Evolutionary conservation across 1,140 invertebrate genomes (phyloP), one percentile per base, ranked within the genome.

Genomic region (Lordiphosa clarofinis): DNA sequence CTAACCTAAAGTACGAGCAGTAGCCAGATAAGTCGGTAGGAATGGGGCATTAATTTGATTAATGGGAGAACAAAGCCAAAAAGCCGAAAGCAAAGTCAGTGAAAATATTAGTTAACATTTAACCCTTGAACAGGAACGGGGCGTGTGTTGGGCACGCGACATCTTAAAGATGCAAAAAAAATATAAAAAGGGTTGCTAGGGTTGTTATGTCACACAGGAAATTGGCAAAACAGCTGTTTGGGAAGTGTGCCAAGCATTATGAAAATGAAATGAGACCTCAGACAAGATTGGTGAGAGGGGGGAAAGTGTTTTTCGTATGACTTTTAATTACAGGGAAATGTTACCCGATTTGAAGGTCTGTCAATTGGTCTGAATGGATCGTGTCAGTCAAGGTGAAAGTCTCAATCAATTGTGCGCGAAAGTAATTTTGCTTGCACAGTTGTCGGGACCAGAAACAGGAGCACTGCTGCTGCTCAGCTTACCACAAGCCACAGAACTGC

Each of bases 311-410:
- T 12, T 31, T 13, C 12, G 10, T 21, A 24, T 71, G 67, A 71
- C 67, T 71, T 71, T 63, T 61, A 44, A 62, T 69, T 61, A 48
- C 46, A 19, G 4, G 21, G 31, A 64, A 64, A 64, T 42, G 60
- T 61, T 68, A 68, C 48, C 64, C 46, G 55, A 47, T 59, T 67
- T 35, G 38, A 55, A 48, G 43, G 37, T 37, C 24, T 71, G 67
- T 71, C 67, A 71, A 53, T 35, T 33, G 7, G 10, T 38, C 10
- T 70, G 59, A 58, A 70, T 71, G 46, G 46, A 46, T 19, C 59
- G 65, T 69, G 64, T 43, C 66, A 71, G 52, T 71, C 68, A 71
- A 58, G 67, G 67, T 70, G 66, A 71, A 71, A 71, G 67, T 71
- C 70, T 70, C 64, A 68, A 68, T 68, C 64, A 58, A 68, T 68